Conservation (phyloP, 1,140 invertebrate genomes). For the Gyrodactylus salaris region DNA sequence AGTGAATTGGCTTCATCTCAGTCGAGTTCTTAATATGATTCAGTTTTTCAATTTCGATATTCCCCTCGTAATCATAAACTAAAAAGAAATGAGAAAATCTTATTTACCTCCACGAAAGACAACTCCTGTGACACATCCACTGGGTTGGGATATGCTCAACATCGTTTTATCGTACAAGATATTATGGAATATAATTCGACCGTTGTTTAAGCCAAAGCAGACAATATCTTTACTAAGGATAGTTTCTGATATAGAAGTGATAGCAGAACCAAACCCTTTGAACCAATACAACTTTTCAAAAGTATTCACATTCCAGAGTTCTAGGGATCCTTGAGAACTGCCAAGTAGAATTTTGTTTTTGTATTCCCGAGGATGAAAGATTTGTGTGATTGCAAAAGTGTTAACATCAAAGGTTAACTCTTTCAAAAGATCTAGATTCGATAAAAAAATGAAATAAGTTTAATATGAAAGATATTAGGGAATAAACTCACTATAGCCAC, state of each 20-base stretch:
- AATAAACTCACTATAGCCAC: too few species aligned
- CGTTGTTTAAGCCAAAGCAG: conserved; percentile 37
- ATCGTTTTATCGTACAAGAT: conserved; percentile 46
- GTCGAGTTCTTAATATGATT: neutral
- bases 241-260: neutral
- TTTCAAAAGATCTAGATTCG: neutral
- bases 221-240: neutral
- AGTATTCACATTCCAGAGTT: neutral
- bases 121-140: neutral
- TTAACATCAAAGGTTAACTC: neutral
- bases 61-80: conserved; percentile 23
- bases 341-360: neutral
- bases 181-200: conserved; percentile 53
- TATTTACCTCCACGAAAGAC: neutral
- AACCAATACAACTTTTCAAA: neutral
- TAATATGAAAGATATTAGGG: too few species aligned
- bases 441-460: neutral
- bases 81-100: conserved; percentile 26
- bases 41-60: neutral
- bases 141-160: conserved; percentile 39
- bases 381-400: neutral
- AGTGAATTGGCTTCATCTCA: neutral
- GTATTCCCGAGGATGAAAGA: neutral
- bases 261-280: neutral
- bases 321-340: neutral